These are phyloP conservation scores for Nothocercus nigrocapillus DNA, from an alignment of 2,113 vertebrate species.

Conservation along the genomic window DNA sequence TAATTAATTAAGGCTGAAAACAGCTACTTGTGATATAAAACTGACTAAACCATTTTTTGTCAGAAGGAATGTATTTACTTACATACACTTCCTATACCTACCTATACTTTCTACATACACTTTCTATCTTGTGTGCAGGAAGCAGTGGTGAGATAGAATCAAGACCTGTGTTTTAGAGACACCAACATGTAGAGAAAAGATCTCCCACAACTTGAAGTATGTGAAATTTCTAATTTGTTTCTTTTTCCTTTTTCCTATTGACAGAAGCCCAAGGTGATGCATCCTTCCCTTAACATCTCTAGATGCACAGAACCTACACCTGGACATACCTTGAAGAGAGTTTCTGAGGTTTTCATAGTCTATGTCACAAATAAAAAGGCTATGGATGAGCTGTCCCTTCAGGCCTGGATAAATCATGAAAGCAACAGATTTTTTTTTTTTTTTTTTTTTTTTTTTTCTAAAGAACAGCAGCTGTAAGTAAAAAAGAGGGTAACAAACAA, in stretches of 20 bases:
- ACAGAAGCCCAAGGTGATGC: neutral
- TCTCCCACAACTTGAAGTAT: neutral
- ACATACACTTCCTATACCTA: neutral
- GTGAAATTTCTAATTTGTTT: neutral
- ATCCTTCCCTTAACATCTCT: neutral
- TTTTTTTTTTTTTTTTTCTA: neutral
- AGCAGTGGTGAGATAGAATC: neutral
- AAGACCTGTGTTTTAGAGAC: neutral
- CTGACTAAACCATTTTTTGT: neutral
- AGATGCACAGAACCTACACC: neutral
- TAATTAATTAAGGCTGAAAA: neutral
- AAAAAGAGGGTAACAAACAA: neutral
- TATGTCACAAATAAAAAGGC: neutral
- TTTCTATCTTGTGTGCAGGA: neutral
- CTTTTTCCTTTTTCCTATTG: neutral
- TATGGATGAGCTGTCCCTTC: neutral
- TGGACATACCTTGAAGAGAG: neutral
- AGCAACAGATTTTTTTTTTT: neutral
- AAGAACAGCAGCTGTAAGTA: neutral
- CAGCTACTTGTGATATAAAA: neutral
- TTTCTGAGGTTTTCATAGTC: neutral
- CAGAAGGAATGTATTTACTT: neutral
- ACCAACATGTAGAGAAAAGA: neutral
- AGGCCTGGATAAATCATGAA: conserved; percentile 8
- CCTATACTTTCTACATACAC: neutral